Base-by-base conservation (phyloP, 2,888 invertebrate genomes). In the Chelonus formosanus region DNA sequence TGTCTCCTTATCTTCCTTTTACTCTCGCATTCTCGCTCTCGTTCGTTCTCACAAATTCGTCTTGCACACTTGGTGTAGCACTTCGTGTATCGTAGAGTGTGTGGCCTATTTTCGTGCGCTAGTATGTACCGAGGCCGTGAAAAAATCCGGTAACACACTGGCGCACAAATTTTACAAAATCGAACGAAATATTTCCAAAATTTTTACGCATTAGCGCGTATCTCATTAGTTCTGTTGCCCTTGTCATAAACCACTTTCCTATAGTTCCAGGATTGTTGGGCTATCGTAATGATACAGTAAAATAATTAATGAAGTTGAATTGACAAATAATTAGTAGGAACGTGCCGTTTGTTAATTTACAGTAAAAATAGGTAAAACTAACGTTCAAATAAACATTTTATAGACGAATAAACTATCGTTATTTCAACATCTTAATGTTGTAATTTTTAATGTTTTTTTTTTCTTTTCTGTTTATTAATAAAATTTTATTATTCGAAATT, bases 151-250 rank as follows among this genome's bases (percentile, higher is more conserved):
- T 76, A 75, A 76, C 79, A 78, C 76, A 78, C 79, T 78, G 75
- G 77, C 78, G 75, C 78, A 78, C 76, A 78, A 78, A 78, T 69
- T 58, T 71, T 65, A 75, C 74, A 76, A 77, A 78, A 74, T 76
- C 75, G 73, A 77, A 77, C 76, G 76, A 70, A 76, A 75, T 76
- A 74, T 72, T 69, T 74, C 74, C 71, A 73, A 73, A 75, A 70
- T 70, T 53, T 68, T 65, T 62, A 67, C 57, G 62, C 50, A 68
- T 70, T 67, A 59, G 67, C 69, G 63, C 32, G 63, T 68, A 63
- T 67, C 44, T 47, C 45, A 48, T 60, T 50, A 48, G 61, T 48
- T 61, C 43, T 66, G 61, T 65, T 61, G 66, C 61, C 61, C 50
- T 66, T 71, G 70, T 68, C 67, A 69, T 69, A 67, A 69, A 69